Conservation (phyloP, 2,888 invertebrate species). For the Acronicta psi region DNA sequence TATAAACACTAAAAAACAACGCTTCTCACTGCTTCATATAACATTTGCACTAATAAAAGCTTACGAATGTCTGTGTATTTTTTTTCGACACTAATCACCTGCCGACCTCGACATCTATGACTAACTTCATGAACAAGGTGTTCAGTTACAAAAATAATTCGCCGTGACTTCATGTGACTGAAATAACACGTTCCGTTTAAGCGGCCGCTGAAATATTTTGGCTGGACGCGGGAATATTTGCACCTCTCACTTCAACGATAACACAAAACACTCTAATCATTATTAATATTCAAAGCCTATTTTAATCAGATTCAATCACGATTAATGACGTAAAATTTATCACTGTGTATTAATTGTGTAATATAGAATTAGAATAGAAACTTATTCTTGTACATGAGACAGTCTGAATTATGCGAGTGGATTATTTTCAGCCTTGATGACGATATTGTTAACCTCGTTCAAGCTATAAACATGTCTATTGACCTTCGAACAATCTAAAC, state of each 20-base stretch:
- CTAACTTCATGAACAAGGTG: conserved; percentile 81
- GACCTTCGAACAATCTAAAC: conserved; percentile 69
- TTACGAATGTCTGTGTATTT: conserved; percentile 68
- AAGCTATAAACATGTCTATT: conserved; percentile 72
- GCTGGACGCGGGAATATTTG: conserved; percentile 43
- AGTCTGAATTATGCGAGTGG: conserved; percentile 71
- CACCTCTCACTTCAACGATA: conserved; percentile 37
- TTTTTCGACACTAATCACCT: conserved; percentile 78
- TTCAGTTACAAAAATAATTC: conserved; percentile 83
- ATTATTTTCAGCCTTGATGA: conserved; percentile 85
- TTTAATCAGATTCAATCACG: conserved; percentile 14
- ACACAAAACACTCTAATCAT: not conserved
- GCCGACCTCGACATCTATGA: conserved; percentile 77
- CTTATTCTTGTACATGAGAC: conserved; percentile 70
- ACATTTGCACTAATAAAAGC: conserved; percentile 85
- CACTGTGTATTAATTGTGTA: conserved; percentile 22
- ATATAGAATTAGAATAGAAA: conserved; percentile 62
- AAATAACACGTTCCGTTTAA: conserved; percentile 74
- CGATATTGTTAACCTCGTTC: conserved; percentile 85
- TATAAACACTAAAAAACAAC: conserved; percentile 68
- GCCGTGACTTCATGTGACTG: conserved; percentile 82
- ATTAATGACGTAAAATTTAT: conserved; percentile 1
- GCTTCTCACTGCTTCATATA: conserved; percentile 77
- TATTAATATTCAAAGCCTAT: conserved; percentile 3
- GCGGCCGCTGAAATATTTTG: conserved; percentile 60